Percentiles rank a stretch among this genome's conserved stretches.
phyloP scores from a whole-genome alignment of 2,797 vertebrate species.

The Adelosebastes latens region DNA sequence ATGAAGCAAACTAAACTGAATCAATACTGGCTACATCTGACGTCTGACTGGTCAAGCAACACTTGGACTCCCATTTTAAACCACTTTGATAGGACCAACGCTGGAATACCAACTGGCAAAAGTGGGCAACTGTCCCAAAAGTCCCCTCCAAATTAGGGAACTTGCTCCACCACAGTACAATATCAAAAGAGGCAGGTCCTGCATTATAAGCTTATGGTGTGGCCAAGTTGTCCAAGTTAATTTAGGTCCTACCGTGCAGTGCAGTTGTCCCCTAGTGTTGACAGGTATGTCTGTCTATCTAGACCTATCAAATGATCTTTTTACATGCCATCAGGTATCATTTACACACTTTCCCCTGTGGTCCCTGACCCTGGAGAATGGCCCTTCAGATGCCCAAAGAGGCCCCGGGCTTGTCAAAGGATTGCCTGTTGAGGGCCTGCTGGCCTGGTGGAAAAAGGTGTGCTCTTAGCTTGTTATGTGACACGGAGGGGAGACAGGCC shows the following conservation, averaged over 20 bases:
- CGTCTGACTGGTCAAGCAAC: not conserved
- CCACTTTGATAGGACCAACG: not conserved
- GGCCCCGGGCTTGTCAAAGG: slow-evolving; percentile 68
- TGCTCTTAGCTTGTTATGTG: slow-evolving; percentile 69
- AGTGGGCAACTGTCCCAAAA: not conserved
- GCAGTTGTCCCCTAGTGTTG: slow-evolving; percentile 32
- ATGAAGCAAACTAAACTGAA: not conserved
- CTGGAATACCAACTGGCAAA: not conserved
- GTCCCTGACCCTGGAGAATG: slow-evolving; percentile 63
- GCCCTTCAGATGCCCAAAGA: slow-evolving; percentile 58
- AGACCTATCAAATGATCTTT: slow-evolving; percentile 60
- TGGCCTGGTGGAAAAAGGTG: slow-evolving; percentile 65
- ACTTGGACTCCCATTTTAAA: not conserved
- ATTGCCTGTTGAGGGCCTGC: slow-evolving; percentile 57
- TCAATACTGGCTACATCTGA: not conserved
- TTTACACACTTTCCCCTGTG: slow-evolving; percentile 69
- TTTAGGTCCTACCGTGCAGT: not conserved
- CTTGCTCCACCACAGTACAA: not conserved
- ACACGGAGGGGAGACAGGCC: slow-evolving; percentile 68
- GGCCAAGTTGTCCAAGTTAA: not conserved
- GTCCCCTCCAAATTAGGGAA: not conserved
- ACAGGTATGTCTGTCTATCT: slow-evolving; percentile 41
- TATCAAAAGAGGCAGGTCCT: not conserved
- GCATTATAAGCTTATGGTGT: not conserved
- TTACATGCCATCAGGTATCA: slow-evolving; percentile 72